Evolutionary conservation across 2,888 invertebrate genomes (phyloP), one percentile per base, ranked within the genome.

Genomic region (Sminthurinus aureus): DNA sequence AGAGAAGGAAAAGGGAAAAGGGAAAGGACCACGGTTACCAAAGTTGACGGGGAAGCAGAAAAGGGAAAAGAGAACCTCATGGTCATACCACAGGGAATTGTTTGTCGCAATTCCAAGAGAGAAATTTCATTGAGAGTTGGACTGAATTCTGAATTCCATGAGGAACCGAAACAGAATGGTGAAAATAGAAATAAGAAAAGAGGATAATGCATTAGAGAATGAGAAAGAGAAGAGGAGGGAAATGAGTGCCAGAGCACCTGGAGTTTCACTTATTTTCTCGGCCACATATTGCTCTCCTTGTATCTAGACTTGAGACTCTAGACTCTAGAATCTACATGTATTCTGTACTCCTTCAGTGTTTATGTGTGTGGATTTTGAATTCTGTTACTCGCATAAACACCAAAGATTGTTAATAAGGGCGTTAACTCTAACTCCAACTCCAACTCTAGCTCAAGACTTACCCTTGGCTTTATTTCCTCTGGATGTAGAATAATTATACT

Each of bases 21-120:
- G 58, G 58, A 18, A 58, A 58, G 9, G 58, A 11, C 58, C 58
- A 18, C 58, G 9, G 24, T 73, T 22, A 71, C n/a, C 71, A 71
- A 69, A 69, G 69, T 69, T 69, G 69, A 69, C 9, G 69, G 22
- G 69, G 15, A 38, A 76, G 51, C 18, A 9, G 24, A 24, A 73
- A n/a, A n/a, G n/a, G 38, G 38, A 38, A 38, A 38, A 38, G 38
- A 4, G 6, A 6, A 79, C 79, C 79, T 79, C 71, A 67, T n/a
- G 79, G 69, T 79, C 71, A 67, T n/a, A 69, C 79, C 50, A 15
- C 69, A 69, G 79, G 79, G 71, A 79, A 79, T 66, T 69, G 79
- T 67, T 79, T 79, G 69, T 79, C 79, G 79, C 79, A 79, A 79
- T 79, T 38, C 71, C 38, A 50, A 64, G 58, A 6, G 50, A 51